Evolutionary conservation across 2,113 vertebrate genomes (phyloP).

Genomic region (Fukomys damarensis): DNA sequence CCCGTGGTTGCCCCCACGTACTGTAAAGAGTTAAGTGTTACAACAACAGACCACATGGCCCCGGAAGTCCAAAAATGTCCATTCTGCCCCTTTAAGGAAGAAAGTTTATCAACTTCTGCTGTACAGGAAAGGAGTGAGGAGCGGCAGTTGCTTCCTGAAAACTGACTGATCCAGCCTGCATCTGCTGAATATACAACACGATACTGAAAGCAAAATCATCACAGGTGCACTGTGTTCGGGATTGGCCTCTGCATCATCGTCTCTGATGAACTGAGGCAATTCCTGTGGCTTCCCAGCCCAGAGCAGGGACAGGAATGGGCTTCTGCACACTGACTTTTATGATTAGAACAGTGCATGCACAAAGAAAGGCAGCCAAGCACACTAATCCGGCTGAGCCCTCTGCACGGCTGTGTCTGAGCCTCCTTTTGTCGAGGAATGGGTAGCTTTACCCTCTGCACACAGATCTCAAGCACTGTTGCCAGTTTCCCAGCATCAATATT

Average conservation of each 20-base stretch:
- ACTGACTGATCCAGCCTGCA: background rate
- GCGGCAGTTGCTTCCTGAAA: background rate
- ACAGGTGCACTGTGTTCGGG: constrained; percentile 1
- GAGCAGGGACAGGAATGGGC: background rate
- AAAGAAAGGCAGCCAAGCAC: background rate
- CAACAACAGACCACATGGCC: background rate
- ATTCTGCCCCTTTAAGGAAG: background rate
- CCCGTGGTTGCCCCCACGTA: background rate
- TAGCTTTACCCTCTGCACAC: background rate
- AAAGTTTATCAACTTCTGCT: background rate
- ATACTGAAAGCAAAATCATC: background rate
- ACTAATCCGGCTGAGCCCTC: background rate
- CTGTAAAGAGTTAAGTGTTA: background rate
- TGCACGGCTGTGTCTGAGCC: background rate
- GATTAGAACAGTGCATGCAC: background rate
- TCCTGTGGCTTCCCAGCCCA: background rate
- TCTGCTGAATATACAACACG: background rate
- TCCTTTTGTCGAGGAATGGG: constrained; percentile 1
- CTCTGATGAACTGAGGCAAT: background rate
- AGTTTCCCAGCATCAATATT: constrained; percentile 33
- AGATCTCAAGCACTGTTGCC: background rate
- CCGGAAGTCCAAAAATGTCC: background rate
- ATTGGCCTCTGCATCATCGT: background rate
- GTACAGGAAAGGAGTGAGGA: background rate
- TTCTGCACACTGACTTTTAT: background rate